These are phyloP conservation scores for Galaxea fascicularis DNA, from an alignment of 92 coral and sea anemone genomes.

Conservation along the genomic window DNA sequence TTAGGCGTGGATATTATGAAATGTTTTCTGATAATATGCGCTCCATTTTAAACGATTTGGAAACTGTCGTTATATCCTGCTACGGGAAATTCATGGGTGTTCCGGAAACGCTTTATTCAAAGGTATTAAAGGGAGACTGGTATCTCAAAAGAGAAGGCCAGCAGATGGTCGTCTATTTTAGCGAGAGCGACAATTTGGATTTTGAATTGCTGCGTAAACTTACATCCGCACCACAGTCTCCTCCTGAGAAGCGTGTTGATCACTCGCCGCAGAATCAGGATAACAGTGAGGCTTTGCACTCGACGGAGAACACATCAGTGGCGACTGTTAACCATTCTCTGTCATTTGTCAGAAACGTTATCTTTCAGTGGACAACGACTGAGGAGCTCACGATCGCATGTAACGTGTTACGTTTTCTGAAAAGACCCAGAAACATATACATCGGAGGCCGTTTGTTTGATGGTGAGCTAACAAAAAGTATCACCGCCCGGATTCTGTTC, in stretches of 20 bases:
- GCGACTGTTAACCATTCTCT: not conserved
- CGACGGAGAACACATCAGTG: not conserved
- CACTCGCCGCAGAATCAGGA: not conserved
- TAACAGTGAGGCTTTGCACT: not conserved
- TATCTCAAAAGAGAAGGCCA: not conserved
- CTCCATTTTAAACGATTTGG: not conserved
- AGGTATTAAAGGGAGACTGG: fast-evolving
- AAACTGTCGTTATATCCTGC: not conserved
- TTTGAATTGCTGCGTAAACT: not conserved
- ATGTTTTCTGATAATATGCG: too few relatives aligned
- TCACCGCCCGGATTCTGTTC: not conserved
- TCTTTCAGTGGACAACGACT: not conserved
- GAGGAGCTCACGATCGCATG: not conserved
- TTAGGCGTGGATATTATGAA: too few relatives aligned
- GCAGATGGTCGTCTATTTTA: not conserved
- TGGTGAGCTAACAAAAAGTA: not conserved
- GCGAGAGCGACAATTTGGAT: too few relatives aligned
- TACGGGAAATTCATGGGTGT: not conserved
- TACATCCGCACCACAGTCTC: not conserved
- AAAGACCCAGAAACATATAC: not conserved
- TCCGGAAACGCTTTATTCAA: not conserved
- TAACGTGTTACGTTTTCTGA: not conserved
- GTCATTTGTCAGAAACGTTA: slow-evolving; percentile 11
- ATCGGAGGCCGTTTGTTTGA: not conserved
- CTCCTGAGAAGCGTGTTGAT: slow-evolving; percentile 18